Evolutionary conservation across 2,797 vertebrate genomes (phyloP), one percentile per base, ranked within the genome.

Genomic region (Poliocrania exsul): DNA sequence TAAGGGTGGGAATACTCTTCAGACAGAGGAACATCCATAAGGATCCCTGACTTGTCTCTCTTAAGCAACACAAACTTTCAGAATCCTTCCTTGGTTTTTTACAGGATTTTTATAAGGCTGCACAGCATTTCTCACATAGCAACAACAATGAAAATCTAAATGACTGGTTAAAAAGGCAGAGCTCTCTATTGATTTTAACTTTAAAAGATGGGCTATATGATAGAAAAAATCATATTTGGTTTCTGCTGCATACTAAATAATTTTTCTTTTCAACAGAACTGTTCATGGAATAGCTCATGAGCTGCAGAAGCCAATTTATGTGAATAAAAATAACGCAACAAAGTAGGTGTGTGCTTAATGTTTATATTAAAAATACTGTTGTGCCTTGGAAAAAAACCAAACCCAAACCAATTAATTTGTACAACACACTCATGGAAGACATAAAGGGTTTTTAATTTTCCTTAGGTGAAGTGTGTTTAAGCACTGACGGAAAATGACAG

Each of bases 1-100:
- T 71, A 90, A 77, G 83, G 58, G 51, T 29, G 86, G 69, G 50
- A 82, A 62, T 73, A 26, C 65, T 91, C 23, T 16, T 83, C 74
- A 96, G 86, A 69, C n/a, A 67, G 78, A 66, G 11, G 53, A 74
- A 81, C 75, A 81, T 17, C 35, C 92, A 79, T 53, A 18, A 86
- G 71, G 70, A 93, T 37, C 69, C 28, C n/a, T 11, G 24, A 38
- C 26, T 40, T 44, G 21, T 33, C n/a, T 42, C 44, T 75, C 25
- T 60, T n/a, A 54, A 90, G 78, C 70, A 65, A 11, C 13, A 57
- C 21, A 73, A 53, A 31, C 13, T 38, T 72, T 20, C 42, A 64
- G 84, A 91, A 62, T 26, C 1, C 28, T 46, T 38, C 14, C 66
- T 12, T 35, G 29, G 2, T 6, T 19, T 53, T 84, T 88, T 50